Evolutionary conservation across 2,797 vertebrate genomes (phyloP).

Genomic region (Acrocephalus scirpaceus): DNA sequence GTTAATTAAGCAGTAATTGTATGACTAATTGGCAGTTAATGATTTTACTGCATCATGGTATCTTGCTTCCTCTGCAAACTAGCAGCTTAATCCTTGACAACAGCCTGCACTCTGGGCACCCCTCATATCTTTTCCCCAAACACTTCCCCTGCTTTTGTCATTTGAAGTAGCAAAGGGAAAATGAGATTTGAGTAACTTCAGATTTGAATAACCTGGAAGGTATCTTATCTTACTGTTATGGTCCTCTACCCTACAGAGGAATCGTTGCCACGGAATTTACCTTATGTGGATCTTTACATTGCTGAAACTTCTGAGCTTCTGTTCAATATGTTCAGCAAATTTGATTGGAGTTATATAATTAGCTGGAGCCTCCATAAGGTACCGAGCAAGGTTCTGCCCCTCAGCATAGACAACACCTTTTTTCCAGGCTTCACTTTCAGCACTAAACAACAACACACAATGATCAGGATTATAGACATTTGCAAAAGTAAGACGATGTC

Average conservation of each 20-base stretch:
- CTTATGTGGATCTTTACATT: constrained; percentile 83
- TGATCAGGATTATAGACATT: neutral
- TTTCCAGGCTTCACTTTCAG: constrained; percentile 82
- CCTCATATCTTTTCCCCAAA: neutral
- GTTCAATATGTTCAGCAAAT: constrained; percentile 88
- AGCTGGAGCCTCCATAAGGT: constrained; percentile 94
- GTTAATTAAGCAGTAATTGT: neutral
- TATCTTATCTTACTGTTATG: neutral
- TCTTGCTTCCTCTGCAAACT: neutral
- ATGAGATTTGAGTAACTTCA: neutral
- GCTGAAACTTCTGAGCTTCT: constrained; percentile 80
- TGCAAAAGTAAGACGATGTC: neutral
- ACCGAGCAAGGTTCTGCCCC: constrained; percentile 93
- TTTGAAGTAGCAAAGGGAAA: neutral
- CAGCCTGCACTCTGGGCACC: neutral
- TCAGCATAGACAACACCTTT: constrained; percentile 88
- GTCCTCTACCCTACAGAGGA: neutral
- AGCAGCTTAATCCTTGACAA: neutral
- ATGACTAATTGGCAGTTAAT: neutral
- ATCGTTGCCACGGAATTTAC: constrained; percentile 57
- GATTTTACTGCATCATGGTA: neutral
- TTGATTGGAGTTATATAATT: constrained; percentile 90
- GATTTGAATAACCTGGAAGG: neutral
- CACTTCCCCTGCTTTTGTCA: neutral
- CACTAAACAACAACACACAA: constrained; percentile 69